Evolutionary conservation across 2,113 vertebrate genomes (phyloP).

Genomic region (Gopherus evgoodei): DNA sequence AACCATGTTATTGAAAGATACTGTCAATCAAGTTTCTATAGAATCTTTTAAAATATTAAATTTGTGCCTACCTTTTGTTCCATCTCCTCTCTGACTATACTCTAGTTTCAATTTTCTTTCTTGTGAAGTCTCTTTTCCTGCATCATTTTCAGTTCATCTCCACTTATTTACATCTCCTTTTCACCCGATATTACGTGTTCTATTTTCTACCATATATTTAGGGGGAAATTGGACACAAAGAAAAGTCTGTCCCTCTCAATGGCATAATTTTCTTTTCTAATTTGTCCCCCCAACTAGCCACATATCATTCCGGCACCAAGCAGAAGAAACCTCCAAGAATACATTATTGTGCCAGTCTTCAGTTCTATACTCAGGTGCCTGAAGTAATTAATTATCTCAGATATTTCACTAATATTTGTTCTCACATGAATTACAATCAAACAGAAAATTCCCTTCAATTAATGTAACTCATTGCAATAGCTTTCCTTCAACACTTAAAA

Average conservation of each 20-base stretch:
- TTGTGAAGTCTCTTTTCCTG: not conserved
- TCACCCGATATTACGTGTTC: not conserved
- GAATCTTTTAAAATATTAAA: not conserved
- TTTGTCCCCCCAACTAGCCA: not conserved
- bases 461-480: slow-evolving; percentile 11
- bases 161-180: not conserved
- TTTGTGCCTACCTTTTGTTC: not conserved
- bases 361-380: not conserved
- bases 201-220: not conserved
- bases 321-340: not conserved
- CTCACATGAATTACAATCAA: not conserved
- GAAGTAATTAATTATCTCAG: slow-evolving; percentile 16
- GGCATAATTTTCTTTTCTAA: not conserved
- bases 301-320: not conserved
- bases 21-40: not conserved
- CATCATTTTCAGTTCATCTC: accelerated
- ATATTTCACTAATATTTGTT: not conserved
- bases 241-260: not conserved
- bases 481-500: not conserved
- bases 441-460: slow-evolving; percentile 16
- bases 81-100: not conserved
- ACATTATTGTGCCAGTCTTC: not conserved
- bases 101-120: not conserved
- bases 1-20: not conserved
- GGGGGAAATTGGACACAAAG: not conserved